Evolutionary conservation across 2,888 invertebrate species (phyloP), one percentile per base, ranked within the genome.

Genomic region (Pterobdella sp.): DNA sequence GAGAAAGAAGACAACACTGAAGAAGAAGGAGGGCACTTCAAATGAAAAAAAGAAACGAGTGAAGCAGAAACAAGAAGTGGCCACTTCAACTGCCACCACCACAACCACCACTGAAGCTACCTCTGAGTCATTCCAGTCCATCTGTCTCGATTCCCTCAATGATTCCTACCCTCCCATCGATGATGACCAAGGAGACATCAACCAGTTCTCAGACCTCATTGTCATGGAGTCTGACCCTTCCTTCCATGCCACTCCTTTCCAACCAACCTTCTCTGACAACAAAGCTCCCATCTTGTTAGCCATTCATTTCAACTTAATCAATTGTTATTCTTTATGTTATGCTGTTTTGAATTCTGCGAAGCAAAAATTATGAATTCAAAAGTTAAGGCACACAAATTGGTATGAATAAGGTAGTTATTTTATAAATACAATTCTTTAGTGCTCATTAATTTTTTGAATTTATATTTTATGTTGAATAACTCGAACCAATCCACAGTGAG

Each of bases 171-270:
- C 63, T 26, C 52, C 63, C 56, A 71, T 63, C 37, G 71, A 71
- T 26, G 71, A 71, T 52, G 70, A 70, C 56, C 70, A 70, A 35
- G 71, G 71, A 26, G 71, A 71, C 32, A 71, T 71, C 42, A 71
- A 71, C 32, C 71, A 71, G 36, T 71, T 71, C 34, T 71, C 71
- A n/a, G 71, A 71, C 36, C 71, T 71, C 36, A 71, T 71, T 63
- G 71, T 71, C 31, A 71, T 71, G 71, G 71, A 71, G 29, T 63
- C 56, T 63, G 71, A 71, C 34, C 63, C 63, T 18, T 34, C 71
- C 26, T 56, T 35, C 18, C 56, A 71, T 34, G 35, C 71, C 31
- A 69, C 26, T 26, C n/a, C n/a, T n/a, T 22, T 56, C 10, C 60
- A 56, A 22, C 60, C 60, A 22, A 7, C 26, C 60, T 56, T n/a